phyloP scores from a whole-genome alignment of 92 coral and sea anemone species.

The Diadumene lineata region DNA sequence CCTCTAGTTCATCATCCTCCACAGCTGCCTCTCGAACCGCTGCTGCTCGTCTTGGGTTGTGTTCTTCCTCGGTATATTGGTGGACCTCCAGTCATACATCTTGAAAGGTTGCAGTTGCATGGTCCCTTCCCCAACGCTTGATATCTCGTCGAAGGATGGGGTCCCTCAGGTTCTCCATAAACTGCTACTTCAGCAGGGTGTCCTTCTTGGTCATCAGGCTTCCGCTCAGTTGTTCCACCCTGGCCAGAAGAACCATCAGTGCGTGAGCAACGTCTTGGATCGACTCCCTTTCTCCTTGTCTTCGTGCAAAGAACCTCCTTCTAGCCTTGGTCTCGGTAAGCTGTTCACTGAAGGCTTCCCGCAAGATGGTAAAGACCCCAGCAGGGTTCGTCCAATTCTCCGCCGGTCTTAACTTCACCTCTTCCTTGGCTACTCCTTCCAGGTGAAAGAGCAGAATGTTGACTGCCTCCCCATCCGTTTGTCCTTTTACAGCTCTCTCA shows the following conservation, averaged over 20 bases:
- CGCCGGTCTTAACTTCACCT: constrained; percentile 39
- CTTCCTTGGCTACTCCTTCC: constrained; percentile 51
- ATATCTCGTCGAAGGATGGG: constrained; percentile 32
- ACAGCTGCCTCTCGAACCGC: not conserved
- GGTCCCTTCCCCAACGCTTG: constrained; percentile 45
- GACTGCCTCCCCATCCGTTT: constrained; percentile 38
- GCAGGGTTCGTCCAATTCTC: constrained; percentile 41
- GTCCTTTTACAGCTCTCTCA: constrained; percentile 40
- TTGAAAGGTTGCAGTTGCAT: constrained; percentile 38
- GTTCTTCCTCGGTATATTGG: not conserved
- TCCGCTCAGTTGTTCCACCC: constrained; percentile 28
- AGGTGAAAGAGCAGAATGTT: constrained; percentile 48
- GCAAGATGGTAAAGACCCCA: constrained; percentile 37
- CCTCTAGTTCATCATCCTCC: not conserved
- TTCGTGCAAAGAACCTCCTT: constrained; percentile 45
- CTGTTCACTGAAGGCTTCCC: constrained; percentile 53
- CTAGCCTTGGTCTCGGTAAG: constrained; percentile 58
- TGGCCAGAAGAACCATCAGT: constrained; percentile 47
- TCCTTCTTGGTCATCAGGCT: constrained; percentile 15
- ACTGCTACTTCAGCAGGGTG: constrained; percentile 41
- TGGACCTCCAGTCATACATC: constrained; percentile 22
- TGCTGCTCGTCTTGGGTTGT: not conserved
- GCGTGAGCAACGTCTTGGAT: constrained; percentile 49
- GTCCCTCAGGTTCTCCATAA: constrained; percentile 37
- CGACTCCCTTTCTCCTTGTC: constrained; percentile 40